These are phyloP conservation scores for Polyommatus icarus DNA, from an alignment of 2,888 invertebrate genomes.

Conservation along the genomic window DNA sequence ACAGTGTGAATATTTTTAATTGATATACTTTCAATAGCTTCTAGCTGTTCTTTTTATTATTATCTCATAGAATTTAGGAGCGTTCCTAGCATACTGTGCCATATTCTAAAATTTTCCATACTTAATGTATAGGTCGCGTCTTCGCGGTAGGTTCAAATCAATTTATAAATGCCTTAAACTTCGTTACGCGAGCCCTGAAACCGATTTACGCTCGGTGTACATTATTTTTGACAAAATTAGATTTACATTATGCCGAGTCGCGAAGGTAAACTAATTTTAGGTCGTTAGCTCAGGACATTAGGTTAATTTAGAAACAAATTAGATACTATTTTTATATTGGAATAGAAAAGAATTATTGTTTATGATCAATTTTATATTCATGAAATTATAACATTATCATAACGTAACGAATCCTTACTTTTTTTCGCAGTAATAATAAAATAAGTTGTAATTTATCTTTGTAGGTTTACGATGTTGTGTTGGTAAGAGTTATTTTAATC, in stretches of 20 bases:
- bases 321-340: neutral
- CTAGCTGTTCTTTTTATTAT: too few relatives aligned
- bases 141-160: neutral
- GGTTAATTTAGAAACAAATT: neutral
- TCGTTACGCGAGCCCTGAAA: neutral
- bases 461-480: too few relatives aligned
- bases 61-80: too few relatives aligned
- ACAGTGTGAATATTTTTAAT: too few relatives aligned
- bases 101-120: too few relatives aligned
- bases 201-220: neutral
- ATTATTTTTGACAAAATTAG: neutral
- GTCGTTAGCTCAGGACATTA: conserved; percentile 1
- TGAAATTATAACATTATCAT: neutral
- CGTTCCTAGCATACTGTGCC: too few relatives aligned
- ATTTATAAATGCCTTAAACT: neutral
- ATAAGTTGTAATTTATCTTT: too few relatives aligned
- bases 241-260: neutral
- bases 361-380: neutral
- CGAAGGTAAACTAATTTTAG: conserved; percentile 3
- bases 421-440: too few relatives aligned
- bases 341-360: neutral
- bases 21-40: too few relatives aligned
- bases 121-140: neutral
- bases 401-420: too few relatives aligned
- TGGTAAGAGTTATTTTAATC: neutral